Evolutionary conservation across 2,797 vertebrate genomes (phyloP), one percentile per base, ranked within the genome.

Genomic region (Enteromius anoplus): DNA sequence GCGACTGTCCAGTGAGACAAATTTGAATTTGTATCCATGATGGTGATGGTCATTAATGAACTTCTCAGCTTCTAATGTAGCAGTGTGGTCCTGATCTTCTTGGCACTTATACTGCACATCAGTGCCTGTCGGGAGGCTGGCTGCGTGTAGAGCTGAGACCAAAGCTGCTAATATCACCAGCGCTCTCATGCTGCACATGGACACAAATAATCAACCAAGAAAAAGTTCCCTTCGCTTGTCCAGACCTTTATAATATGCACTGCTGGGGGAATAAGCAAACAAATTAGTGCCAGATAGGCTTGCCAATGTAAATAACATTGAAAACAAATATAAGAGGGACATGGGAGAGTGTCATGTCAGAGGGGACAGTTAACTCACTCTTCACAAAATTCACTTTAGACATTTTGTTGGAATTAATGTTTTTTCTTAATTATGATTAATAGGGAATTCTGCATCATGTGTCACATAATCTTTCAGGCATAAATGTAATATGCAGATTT

Each of bases 21-120:
- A 70, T 49, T 29, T 68, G 83, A 92, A 92, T 86, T 92, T 92
- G 86, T 92, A 93, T 78, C 92, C 91, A 5, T 91, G 90, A 10
- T 71, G 21, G 71, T 91, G 91, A 5, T 88, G 29, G 1, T 77
- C 3, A 19, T 91, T 89, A 62, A 92, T 92, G n/a, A 86, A 78
- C 14, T 80, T 42, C 37, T 85, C 15, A 0, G 88, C 87, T 69
- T 87, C 69, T n/a, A 37, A 49, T 3, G 83, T 76, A 0, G 82
- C 87, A 0, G 14, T 17, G 2, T 17, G 26, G 12, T 12, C 32
- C 3, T 49, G 8, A 0, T 79, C 53, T 9, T 72, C 55, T 0
- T 11, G 45, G 68, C 90, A 92, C 17, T 76, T 85, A 37, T 90
- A 78, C 0, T 8, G 10, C 1, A 71, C 76, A 37, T 53, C 60